Base-by-base conservation (phyloP, 1,140 invertebrate species). In the Brachystomella parvula region DNA sequence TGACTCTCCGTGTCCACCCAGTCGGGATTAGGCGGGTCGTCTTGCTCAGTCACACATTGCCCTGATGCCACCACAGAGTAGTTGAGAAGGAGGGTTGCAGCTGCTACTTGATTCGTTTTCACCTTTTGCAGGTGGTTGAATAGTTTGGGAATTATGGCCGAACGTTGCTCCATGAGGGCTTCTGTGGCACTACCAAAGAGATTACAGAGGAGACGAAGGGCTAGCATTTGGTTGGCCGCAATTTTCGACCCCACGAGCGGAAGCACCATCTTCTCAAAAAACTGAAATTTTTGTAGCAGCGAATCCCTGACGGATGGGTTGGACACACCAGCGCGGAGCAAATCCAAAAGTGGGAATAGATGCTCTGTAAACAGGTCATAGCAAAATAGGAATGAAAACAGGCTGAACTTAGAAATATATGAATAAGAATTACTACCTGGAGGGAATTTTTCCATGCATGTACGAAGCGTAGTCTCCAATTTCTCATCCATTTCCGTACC, bases 321-420 rank as follows among this genome's bases (percentile, higher is more conserved):
- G 35, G 87, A 82, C 29, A 94, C 82, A 1, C 87, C 86, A 71
- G 95, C 79, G 63, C 93, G 83, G 1, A 89, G 80, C 21, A 95
- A 78, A 78, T 96, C 93, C 30, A 96, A 78, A 9, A 87, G 88
- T 0, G 94, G 94, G 78, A 95, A 95, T 1, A 94, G 77, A 67
- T 85, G 83, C 74, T 91, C 86, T 84, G 79, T 68, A 83, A 82
- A 26, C 9, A 63, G 15, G 17, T 31, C 12, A 35, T 19, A 47
- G 15, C 21, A 47, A 21, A 47, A 15, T 47, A 47, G 21, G 15
- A 15, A 15, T 47, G 44, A 15, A 21, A 15, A 21, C n/a, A n/a
- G 15, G 15, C 44, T 47, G 44, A 15, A 21, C 44, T 15, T 15
- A 15, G 21, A 15, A 47, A 47, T 47, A 47, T n/a, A n/a, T n/a